Evolutionary conservation across 1,140 invertebrate species (phyloP).

Genomic region (Leptopilina clavipes): DNA sequence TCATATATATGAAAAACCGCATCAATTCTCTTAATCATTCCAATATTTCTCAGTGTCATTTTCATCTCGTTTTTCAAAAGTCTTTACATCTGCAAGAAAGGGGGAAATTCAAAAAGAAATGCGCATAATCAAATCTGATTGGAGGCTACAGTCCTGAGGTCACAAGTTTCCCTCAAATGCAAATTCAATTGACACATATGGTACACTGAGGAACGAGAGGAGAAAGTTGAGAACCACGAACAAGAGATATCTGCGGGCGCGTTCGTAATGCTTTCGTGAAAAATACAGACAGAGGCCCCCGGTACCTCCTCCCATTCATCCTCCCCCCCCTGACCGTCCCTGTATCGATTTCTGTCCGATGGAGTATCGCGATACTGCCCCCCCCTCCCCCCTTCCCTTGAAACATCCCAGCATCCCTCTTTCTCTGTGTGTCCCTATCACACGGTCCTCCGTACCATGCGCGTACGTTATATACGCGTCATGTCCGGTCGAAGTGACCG

Average conservation of each 20-base stretch:
- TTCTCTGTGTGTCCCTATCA: slow-evolving; percentile 47
- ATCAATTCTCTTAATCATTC: not conserved
- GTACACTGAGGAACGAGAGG: slow-evolving; percentile 20
- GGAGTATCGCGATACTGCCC: slow-evolving; percentile 70
- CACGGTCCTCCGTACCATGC: slow-evolving; percentile 36
- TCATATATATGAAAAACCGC: slow-evolving; percentile 31
- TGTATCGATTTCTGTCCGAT: slow-evolving; percentile 73
- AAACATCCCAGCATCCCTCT: slow-evolving; percentile 38
- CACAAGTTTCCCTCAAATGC: not conserved
- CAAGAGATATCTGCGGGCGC: slow-evolving; percentile 58
- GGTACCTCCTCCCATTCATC: slow-evolving; percentile 41
- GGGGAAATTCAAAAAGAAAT: not conserved
- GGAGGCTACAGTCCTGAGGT: not conserved
- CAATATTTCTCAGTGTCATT: slow-evolving; percentile 36
- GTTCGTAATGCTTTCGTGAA: slow-evolving; percentile 67
- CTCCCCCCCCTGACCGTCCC: slow-evolving; percentile 53
- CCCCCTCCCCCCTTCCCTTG: too few species aligned
- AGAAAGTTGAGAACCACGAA: slow-evolving; percentile 62
- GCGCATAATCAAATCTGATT: too few species aligned
- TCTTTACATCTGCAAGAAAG: not conserved
- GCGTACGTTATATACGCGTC: slow-evolving; percentile 38
- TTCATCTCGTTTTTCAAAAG: not conserved
- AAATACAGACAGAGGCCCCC: slow-evolving; percentile 63
- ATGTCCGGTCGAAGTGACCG: slow-evolving; percentile 43
- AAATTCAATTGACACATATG: slow-evolving; percentile 28